A percentile compares a stretch with the other conserved stretches of the same genome.
Evolutionary conservation across 2,113 vertebrate genomes (phyloP).

Genomic region (Chamaea fasciata): DNA sequence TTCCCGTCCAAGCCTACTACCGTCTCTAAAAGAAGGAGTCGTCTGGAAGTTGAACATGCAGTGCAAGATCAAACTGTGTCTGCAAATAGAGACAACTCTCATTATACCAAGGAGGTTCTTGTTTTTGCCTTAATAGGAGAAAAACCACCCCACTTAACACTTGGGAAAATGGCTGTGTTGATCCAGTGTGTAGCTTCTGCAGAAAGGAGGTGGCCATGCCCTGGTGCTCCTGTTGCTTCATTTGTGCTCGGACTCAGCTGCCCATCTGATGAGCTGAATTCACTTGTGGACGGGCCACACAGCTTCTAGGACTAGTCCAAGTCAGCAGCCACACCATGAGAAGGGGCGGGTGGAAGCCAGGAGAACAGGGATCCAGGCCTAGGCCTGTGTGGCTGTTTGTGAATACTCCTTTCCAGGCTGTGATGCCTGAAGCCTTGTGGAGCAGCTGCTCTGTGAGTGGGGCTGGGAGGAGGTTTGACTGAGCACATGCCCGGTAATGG

Average conservation of each 20-base stretch:
- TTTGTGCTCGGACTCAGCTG: not conserved
- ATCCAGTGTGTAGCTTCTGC: not conserved
- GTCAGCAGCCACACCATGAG: fast-evolving
- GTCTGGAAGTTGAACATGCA: not conserved
- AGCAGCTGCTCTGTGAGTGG: not conserved
- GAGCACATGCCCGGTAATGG: not conserved
- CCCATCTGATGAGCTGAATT: not conserved
- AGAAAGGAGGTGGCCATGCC: not conserved
- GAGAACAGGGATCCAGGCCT: not conserved
- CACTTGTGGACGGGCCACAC: fast-evolving
- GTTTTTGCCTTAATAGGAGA: not conserved
- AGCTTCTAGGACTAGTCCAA: not conserved
- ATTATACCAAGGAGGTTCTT: not conserved
- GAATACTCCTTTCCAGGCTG: not conserved
- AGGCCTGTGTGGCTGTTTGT: not conserved
- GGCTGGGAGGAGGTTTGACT: not conserved
- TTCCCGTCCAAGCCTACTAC: not conserved
- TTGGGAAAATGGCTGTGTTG: not conserved
- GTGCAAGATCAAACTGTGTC: not conserved
- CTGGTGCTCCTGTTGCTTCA: not conserved
- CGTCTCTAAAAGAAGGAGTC: not conserved
- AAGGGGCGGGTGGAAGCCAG: not conserved
- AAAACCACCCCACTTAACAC: fast-evolving
- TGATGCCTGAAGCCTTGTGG: not conserved
- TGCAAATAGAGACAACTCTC: not conserved